Evolutionary conservation across 2,888 invertebrate species (phyloP).

Genomic region (Tenthredo notha): DNA sequence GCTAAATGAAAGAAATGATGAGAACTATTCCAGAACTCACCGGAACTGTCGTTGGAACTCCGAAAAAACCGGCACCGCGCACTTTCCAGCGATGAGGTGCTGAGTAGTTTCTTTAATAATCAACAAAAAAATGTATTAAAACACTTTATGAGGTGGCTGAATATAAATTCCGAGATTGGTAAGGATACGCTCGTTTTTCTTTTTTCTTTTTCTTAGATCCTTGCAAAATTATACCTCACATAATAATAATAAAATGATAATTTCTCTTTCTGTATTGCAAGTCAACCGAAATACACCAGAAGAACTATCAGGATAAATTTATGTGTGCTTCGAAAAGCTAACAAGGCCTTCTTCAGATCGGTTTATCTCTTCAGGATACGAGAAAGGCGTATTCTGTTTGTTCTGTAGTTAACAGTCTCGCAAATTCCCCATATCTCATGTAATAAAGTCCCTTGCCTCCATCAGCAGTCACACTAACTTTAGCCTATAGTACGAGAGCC

Average conservation of each 20-base stretch:
- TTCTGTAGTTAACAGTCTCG: not conserved
- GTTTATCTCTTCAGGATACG: not conserved
- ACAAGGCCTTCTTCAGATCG: not conserved
- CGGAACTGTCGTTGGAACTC: too few relatives aligned
- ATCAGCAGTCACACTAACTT: not conserved
- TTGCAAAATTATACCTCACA: not conserved
- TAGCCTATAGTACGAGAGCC: too few relatives aligned
- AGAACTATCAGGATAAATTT: not conserved
- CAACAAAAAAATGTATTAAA: too few relatives aligned
- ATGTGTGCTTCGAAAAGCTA: too few relatives aligned
- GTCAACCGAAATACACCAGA: not conserved
- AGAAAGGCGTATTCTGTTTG: not conserved
- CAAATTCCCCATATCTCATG: not conserved
- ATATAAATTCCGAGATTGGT: conserved; percentile 34
- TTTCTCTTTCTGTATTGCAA: not conserved
- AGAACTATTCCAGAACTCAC: too few relatives aligned
- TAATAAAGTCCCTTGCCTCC: conserved; percentile 5
- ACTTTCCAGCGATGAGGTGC: too few relatives aligned
- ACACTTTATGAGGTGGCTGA: conserved; percentile 3
- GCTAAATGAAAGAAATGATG: too few relatives aligned
- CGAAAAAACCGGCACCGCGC: too few relatives aligned
- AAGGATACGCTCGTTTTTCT: not conserved
- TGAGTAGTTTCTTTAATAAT: too few relatives aligned
- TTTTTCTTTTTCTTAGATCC: not conserved
- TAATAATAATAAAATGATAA: not conserved